These are phyloP conservation scores for Phoeniculus purpureus DNA, from an alignment of 2,797 vertebrate species.

Conservation along the genomic window DNA sequence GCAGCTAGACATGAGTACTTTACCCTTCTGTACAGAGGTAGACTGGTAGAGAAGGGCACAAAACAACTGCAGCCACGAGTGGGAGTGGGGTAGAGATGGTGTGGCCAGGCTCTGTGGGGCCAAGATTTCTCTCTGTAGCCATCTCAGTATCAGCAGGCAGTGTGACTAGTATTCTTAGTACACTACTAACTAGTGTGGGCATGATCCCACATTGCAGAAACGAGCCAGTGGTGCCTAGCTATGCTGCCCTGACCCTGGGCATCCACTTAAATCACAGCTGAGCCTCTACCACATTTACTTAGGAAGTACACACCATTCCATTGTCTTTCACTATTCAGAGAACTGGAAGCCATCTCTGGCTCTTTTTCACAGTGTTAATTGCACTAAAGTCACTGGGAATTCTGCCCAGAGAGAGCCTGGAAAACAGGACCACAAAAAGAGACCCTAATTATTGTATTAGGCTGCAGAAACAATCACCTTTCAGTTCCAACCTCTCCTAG, in stretches of 20 bases:
- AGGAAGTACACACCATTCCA: neutral
- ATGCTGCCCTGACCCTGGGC: neutral
- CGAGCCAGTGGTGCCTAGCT: neutral
- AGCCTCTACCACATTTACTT: neutral
- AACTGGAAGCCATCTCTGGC: neutral
- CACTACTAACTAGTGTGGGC: too few relatives aligned
- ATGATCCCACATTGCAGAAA: neutral
- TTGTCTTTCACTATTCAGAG: neutral
- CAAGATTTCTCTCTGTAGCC: neutral
- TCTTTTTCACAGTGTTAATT: neutral
- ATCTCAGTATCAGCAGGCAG: neutral
- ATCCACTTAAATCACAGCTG: neutral
- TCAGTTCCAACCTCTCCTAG: neutral
- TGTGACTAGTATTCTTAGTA: neutral
- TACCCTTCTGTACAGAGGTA: neutral
- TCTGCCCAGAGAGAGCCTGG: neutral
- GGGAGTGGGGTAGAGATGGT: neutral
- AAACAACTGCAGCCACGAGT: accelerated
- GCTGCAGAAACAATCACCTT: neutral
- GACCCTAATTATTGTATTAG: neutral
- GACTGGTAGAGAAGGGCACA: neutral
- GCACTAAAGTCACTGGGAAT: neutral
- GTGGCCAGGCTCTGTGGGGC: neutral
- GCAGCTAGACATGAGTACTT: neutral
- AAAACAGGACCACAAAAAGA: neutral